Base-by-base conservation (phyloP, 2,797 vertebrate genomes). In the Cottoperca gobio region DNA sequence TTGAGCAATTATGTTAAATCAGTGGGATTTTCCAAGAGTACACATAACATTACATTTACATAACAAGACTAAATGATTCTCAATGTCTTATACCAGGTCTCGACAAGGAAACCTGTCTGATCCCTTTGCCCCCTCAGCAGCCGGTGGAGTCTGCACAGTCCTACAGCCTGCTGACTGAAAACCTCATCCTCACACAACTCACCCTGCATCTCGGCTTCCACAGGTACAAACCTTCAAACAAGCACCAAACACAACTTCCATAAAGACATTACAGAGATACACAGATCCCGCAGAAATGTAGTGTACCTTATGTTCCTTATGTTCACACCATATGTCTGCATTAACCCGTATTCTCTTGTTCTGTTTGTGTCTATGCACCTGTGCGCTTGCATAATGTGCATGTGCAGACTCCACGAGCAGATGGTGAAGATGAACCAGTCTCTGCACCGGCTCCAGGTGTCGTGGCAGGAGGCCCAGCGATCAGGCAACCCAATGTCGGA, bases 341-440 rank as follows among this genome's bases (percentile, higher is more conserved):
- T 60, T 79, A 79, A 78, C 17, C 33, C 0, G 0, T 63, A 19
- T 52, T 58, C 13, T 73, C 62, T 76, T 81, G 21, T 49, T 68
- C 37, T 60, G 23, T 70, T 66, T 76, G 26, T 76, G 28, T 76
- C 58, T 28, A 26, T 54, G 26, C 42, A 40, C 57, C 52, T 61
- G 62, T 76, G 54, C 24, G 5, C 10, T 35, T 63, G 43, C 23
- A n/a, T 60, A 60, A 49, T 70, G 40, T 78, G 45, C 55, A 17
- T 49, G 42, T 28, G 42, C 72, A 99, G 98, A 93, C 94, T 99
- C 85, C 97, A 99, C 0, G 98, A 99, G 90, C 98, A 99, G 94
- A 98, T 99, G 97, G 97, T 99, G 76, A 99, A 99, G 95, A 97
- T 99, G 94, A 99, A 99, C 95, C 98, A 99, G 93, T 97, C 96